Base-by-base conservation (phyloP, 2,113 vertebrate genomes). In the Paramisgurnus dabryanus region DNA sequence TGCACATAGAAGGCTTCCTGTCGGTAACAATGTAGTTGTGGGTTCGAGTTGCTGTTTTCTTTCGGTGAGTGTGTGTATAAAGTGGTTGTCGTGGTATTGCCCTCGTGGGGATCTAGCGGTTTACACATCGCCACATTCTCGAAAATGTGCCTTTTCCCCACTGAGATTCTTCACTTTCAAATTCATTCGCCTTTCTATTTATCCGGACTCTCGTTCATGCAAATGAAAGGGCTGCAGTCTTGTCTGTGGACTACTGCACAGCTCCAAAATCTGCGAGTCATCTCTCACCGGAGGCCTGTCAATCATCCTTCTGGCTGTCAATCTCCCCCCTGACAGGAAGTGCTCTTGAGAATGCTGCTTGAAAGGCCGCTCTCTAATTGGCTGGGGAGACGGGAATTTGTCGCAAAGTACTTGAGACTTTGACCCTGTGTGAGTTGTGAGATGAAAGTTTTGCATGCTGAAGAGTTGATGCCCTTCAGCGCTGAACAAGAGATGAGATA, bases 381-480 rank as follows among this genome's bases (percentile, higher is more conserved):
- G 84, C 41, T 76, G n/a, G 40, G 61, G 80, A 18, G 40, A 57
- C 50, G 15, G 67, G 22, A 55, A 12, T 34, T 63, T 70, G 58
- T 47, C 64, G 49, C 78, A 66, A 80, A 75, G 77, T 58, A 69
- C 84, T 69, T 53, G 49, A 47, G 78, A 71, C 71, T 77, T 71
- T 67, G 74, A 78, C 69, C 74, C 70, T 43, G 39, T 64, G 47
- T 74, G 65, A 75, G 80, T 61, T 77, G 50, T 75, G 65, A 78
- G 73, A 78, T 65, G 65, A 75, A 74, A 65, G 79, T 74, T 50
- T 43, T 65, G 61, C 15, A 40, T 39, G 64, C 71, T 67, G 84
- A 89, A 88, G 83, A 82, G 86, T 34, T 34, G 27, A 81, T 79
- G 81, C 89, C 87, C 82, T 88, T 88, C 79, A 78, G 82, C 64